Conservation (phyloP, 2,888 invertebrate species). For the Salpingus planirostris region DNA sequence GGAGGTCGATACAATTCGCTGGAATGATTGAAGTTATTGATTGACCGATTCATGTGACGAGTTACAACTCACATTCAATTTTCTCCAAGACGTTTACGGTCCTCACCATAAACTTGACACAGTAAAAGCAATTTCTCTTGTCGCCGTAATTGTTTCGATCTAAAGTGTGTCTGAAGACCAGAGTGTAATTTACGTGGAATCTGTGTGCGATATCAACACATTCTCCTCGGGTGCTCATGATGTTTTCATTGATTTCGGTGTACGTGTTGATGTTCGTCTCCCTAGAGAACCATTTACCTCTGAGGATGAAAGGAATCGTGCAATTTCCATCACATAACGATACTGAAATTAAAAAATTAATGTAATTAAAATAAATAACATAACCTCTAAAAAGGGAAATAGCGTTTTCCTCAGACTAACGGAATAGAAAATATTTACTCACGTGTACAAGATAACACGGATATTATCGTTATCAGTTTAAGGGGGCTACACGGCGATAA, state of each 20-base stretch:
- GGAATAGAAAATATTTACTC: too few relatives aligned
- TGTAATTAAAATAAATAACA: too few relatives aligned
- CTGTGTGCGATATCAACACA: slow-evolving; percentile 68
- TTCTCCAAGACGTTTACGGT: slow-evolving; percentile 86
- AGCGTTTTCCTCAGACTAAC: too few relatives aligned
- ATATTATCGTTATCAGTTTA: too few relatives aligned
- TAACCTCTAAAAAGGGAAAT: too few relatives aligned
- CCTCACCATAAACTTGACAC: slow-evolving; percentile 74
- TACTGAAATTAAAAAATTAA: slow-evolving; percentile 5
- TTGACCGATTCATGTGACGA: neutral
- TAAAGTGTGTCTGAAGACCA: too few relatives aligned
- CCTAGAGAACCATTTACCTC: slow-evolving; percentile 88
- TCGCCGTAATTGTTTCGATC: too few relatives aligned
- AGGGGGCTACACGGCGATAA: too few relatives aligned
- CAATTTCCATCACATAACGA: slow-evolving; percentile 38
- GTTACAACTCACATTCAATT: slow-evolving; percentile 61
- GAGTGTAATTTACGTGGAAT: slow-evolving; percentile 73
- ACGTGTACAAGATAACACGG: too few relatives aligned
- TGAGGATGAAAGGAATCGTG: slow-evolving; percentile 66
- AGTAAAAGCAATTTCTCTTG: slow-evolving; percentile 77
- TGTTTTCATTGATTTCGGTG: slow-evolving; percentile 72
- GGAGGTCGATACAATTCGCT: slow-evolving; percentile 69
- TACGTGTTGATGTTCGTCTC: slow-evolving; percentile 76
- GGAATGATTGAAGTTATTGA: slow-evolving; percentile 3
- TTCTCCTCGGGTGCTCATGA: slow-evolving; percentile 65